A percentile compares a stretch with the other conserved stretches of the same genome.
These are phyloP conservation scores for Caenorhabditis auriculariae DNA, from an alignment of 2,888 invertebrate species.

Conservation along the genomic window DNA sequence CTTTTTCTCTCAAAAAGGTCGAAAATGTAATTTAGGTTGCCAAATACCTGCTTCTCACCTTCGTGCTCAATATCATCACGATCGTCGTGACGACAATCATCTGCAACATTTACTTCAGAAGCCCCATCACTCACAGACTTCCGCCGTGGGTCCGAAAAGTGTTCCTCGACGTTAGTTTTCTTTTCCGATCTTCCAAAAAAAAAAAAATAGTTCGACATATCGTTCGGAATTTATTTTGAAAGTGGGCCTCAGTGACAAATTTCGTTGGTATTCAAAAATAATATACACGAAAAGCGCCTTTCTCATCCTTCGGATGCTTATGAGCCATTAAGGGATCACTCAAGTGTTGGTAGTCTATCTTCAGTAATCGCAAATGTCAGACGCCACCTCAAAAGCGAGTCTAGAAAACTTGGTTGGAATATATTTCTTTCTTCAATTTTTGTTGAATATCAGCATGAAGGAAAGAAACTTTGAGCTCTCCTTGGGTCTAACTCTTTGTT, in stretches of 20 bases:
- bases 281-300: too few species aligned
- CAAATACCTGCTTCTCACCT: slow-evolving; percentile 97
- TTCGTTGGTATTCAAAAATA: too few species aligned
- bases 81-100: slow-evolving; percentile 98
- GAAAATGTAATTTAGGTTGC: slow-evolving; percentile 68
- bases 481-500: too few species aligned
- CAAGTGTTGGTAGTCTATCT: too few species aligned
- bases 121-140: slow-evolving; percentile 96
- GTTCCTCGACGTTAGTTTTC: slow-evolving; percentile 76
- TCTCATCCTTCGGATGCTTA: too few species aligned
- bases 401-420: too few species aligned
- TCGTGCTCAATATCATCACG: slow-evolving; percentile 99
- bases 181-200: neutral
- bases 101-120: slow-evolving; percentile 97
- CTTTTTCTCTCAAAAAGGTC: neutral
- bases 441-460: too few species aligned
- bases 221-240: neutral
- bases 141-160: slow-evolving; percentile 92
- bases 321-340: too few species aligned
- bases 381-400: too few species aligned
- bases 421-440: too few species aligned
- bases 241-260: slow-evolving; percentile 70
- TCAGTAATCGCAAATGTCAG: too few species aligned
- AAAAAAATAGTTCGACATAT: neutral
- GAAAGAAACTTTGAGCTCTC: too few species aligned